Evolutionary conservation across 1,140 invertebrate genomes (phyloP).

Genomic region (Hylaeus volcanicus): DNA sequence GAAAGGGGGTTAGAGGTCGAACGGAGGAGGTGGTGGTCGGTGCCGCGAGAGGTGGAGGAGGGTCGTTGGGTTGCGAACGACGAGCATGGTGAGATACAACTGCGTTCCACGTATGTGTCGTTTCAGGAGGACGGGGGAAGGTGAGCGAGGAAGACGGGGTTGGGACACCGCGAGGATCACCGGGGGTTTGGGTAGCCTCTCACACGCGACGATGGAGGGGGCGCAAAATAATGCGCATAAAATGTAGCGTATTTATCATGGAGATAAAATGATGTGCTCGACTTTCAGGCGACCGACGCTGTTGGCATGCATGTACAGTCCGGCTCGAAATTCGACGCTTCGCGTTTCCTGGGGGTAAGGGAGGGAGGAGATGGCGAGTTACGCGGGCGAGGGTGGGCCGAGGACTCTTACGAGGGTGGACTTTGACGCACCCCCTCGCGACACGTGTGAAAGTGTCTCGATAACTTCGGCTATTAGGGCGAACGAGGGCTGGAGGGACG

Average conservation of each 20-base stretch:
- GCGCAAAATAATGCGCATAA: conserved; percentile 79
- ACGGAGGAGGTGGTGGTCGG: conserved; percentile 53
- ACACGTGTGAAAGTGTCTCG: conserved; percentile 46
- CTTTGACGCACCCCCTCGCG: conserved; percentile 14
- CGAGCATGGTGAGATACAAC: conserved; percentile 67
- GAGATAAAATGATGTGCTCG: conserved; percentile 80
- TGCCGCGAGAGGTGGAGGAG: conserved; percentile 54
- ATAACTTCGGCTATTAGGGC: conserved; percentile 40
- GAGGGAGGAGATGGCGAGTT: not conserved
- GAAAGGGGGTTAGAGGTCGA: conserved; percentile 55
- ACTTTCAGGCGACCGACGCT: conserved; percentile 74
- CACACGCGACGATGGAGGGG: conserved; percentile 56
- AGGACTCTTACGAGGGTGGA: conserved; percentile 28
- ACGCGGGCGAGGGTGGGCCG: not conserved
- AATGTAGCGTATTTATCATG: conserved; percentile 81
- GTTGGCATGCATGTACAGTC: conserved; percentile 67
- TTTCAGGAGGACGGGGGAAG: conserved; percentile 60
- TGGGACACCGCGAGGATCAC: conserved; percentile 31
- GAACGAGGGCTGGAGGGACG: not conserved
- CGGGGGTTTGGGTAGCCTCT: conserved; percentile 48
- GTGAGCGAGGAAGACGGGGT: conserved; percentile 50
- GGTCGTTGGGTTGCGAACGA: conserved; percentile 62
- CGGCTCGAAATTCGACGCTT: conserved; percentile 47
- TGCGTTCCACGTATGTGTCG: conserved; percentile 65
- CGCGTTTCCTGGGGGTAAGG: not conserved